These are phyloP conservation scores for Syrista parreyssii DNA, from an alignment of 2,888 invertebrate genomes.

Conservation along the genomic window DNA sequence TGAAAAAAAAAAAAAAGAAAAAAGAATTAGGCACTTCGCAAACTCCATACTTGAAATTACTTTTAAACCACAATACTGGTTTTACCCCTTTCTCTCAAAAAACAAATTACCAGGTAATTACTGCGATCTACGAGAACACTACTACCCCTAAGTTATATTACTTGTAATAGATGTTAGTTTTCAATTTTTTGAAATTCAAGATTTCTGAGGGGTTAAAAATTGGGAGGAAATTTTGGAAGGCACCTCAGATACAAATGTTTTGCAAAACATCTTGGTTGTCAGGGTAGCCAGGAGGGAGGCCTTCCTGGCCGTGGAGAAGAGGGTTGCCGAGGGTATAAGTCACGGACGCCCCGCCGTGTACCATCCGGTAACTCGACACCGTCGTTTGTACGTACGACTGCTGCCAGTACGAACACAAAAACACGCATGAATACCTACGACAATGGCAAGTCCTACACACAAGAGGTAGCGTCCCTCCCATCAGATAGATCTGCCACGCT, in stretches of 20 bases:
- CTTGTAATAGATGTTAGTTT: background rate
- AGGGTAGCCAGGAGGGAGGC: constrained; percentile 26
- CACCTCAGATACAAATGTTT: constrained; percentile 55
- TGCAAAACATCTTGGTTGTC: constrained; percentile 58
- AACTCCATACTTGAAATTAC: background rate
- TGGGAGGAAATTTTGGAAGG: constrained; percentile 30
- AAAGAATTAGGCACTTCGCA: background rate
- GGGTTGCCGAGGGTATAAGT: constrained; percentile 53
- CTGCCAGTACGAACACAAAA: constrained; percentile 50
- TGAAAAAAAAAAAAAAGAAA: background rate
- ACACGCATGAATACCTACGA: constrained; percentile 64
- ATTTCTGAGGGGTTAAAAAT: background rate
- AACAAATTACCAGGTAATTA: background rate
- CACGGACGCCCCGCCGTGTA: constrained; percentile 64
- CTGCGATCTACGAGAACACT: background rate
- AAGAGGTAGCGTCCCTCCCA: constrained; percentile 39
- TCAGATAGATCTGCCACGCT: constrained; percentile 57
- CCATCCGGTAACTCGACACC: constrained; percentile 67
- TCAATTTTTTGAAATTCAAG: background rate
- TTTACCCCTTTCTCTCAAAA: background rate
- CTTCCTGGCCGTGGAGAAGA: background rate
- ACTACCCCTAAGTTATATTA: background rate
- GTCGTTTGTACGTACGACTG: constrained; percentile 60
- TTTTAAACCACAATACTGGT: background rate
- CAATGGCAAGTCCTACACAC: constrained; percentile 60